A percentile compares a stretch with the other conserved stretches of the same genome.
phyloP scores from a whole-genome alignment of 2,113 vertebrate genomes.

The Peromyscus leucopus region DNA sequence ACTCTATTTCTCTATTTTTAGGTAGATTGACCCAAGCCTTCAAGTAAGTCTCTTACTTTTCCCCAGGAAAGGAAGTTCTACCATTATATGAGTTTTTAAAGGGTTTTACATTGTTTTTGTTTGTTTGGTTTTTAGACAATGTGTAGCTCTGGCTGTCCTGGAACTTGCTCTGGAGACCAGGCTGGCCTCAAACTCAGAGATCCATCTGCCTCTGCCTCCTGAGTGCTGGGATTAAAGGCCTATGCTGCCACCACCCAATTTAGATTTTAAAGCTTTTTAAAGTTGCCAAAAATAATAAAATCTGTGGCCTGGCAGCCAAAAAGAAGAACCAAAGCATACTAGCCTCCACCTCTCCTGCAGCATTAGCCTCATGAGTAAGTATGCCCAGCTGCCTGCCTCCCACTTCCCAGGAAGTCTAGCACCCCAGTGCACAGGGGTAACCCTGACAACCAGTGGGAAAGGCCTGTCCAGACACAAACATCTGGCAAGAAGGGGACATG shows the following conservation, averaged over 20 bases:
- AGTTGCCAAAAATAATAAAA: neutral
- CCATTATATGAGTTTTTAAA: constrained; percentile 30
- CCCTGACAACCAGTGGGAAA: neutral
- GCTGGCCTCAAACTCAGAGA: neutral
- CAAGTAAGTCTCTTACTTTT: neutral
- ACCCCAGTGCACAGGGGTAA: neutral
- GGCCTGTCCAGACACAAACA: neutral
- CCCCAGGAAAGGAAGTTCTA: neutral
- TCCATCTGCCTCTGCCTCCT: neutral
- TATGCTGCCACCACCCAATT: neutral
- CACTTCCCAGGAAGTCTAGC: neutral
- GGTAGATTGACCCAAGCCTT: neutral
- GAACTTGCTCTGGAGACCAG: neutral
- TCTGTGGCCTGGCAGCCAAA: neutral
- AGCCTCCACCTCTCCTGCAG: too few species aligned
- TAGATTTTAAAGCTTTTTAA: constrained; percentile 35
- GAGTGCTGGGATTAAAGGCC: neutral
- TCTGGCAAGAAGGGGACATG: neutral
- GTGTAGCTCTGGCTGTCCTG: neutral
- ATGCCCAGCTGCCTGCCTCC: neutral
- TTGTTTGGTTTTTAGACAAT: neutral
- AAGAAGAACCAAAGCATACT: neutral
- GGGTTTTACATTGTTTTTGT: neutral
- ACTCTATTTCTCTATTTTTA: neutral
- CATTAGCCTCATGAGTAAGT: fast-evolving